These are phyloP conservation scores for Melolontha melolontha DNA, from an alignment of 2,888 invertebrate genomes.

Conservation along the genomic window DNA sequence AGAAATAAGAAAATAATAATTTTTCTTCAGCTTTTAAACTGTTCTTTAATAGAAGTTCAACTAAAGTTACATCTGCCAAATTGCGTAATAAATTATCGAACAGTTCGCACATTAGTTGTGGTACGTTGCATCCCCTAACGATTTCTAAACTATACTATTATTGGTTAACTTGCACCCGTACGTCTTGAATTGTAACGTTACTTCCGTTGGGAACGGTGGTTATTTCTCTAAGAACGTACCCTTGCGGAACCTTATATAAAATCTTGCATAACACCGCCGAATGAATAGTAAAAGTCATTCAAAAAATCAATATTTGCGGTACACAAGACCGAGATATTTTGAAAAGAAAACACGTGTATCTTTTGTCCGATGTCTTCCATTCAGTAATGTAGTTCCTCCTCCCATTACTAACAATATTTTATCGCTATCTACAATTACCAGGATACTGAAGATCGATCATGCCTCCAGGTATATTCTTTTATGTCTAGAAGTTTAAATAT, in stretches of 20 bases:
- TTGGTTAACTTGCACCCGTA: slow-evolving; percentile 25
- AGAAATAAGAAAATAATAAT: too few relatives aligned
- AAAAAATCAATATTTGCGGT: slow-evolving; percentile 56
- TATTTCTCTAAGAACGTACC: background rate
- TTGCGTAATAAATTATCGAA: slow-evolving; percentile 18
- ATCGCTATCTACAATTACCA: slow-evolving; percentile 24
- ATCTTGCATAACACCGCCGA: slow-evolving; percentile 43
- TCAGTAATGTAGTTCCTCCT: slow-evolving; percentile 2
- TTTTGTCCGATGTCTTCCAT: slow-evolving; percentile 29
- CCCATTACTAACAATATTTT: slow-evolving; percentile 11
- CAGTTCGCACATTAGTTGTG: slow-evolving; percentile 18
- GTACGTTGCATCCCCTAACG: slow-evolving; percentile 28
- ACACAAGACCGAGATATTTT: slow-evolving; percentile 46
- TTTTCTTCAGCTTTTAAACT: too few relatives aligned
- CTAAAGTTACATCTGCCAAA: slow-evolving; percentile 15
- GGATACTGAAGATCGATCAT: slow-evolving; percentile 30
- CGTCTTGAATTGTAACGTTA: slow-evolving; percentile 17
- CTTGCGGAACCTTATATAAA: slow-evolving; percentile 45
- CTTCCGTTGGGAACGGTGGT: slow-evolving; percentile 30
- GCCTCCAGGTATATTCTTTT: slow-evolving; percentile 13
- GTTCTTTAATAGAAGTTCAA: background rate
- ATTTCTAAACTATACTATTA: slow-evolving; percentile 39
- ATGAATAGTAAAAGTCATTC: slow-evolving; percentile 48
- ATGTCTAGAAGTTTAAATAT: too few relatives aligned
- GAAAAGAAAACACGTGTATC: slow-evolving; percentile 42